Evolutionary conservation across 2,113 vertebrate species (phyloP).

Genomic region (Poeciliopsis turrubarensis): DNA sequence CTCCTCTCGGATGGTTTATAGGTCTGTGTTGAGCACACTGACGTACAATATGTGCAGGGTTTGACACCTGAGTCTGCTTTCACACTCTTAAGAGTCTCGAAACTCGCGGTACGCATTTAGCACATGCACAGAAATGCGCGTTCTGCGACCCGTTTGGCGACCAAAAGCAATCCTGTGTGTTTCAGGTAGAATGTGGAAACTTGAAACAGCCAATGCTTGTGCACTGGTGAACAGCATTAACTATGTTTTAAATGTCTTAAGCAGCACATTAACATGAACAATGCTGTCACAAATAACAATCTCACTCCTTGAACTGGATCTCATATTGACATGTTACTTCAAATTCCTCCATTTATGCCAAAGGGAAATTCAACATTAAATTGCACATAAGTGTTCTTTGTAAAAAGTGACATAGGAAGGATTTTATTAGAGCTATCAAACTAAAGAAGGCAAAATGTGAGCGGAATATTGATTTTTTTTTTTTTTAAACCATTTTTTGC

Average conservation of each 20-base stretch:
- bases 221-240: not conserved
- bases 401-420: too few species aligned
- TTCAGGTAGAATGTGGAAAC: not conserved
- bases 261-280: too few species aligned
- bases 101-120: not conserved
- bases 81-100: conserved; percentile 1
- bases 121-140: not conserved
- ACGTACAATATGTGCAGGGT: not conserved
- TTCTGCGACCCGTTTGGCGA: conserved; percentile 4
- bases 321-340: too few species aligned
- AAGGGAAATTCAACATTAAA: too few species aligned
- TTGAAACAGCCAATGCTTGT: not conserved
- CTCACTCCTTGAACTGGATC: too few species aligned
- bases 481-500: too few species aligned
- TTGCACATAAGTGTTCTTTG: too few species aligned
- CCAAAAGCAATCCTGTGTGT: not conserved
- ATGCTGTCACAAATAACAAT: too few species aligned
- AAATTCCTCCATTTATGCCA: too few species aligned
- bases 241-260: not conserved
- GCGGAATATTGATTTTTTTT: too few species aligned
- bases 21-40: not conserved
- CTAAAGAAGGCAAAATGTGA: too few species aligned
- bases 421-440: too few species aligned
- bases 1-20: not conserved
- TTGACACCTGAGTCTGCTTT: not conserved